Evolutionary conservation across 2,113 vertebrate species (phyloP).

Genomic region (Pungitius pungitius): DNA sequence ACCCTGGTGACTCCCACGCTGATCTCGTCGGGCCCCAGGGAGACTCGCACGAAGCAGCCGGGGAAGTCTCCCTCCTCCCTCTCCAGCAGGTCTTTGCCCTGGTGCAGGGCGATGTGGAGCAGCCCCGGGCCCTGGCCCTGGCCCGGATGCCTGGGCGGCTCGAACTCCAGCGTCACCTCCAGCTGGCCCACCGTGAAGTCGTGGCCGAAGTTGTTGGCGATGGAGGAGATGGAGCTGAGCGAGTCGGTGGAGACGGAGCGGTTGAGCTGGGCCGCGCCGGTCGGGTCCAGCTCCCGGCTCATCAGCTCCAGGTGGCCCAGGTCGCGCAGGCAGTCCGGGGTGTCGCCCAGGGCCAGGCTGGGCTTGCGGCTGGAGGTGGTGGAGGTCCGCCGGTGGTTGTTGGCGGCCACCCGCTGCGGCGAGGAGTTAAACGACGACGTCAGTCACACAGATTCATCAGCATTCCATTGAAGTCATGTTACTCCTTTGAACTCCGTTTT

Average conservation of each 20-base stretch:
- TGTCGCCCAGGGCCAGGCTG: conserved; percentile 87
- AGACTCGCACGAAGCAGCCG: conserved; percentile 93
- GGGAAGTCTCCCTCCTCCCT: conserved; percentile 91
- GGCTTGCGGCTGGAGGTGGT: conserved; percentile 79
- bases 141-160: conserved; percentile 65
- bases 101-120: conserved; percentile 88
- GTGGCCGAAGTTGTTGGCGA: conserved; percentile 95
- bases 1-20: conserved; percentile 92
- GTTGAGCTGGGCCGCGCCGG: conserved; percentile 77
- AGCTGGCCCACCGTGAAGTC: conserved; percentile 94
- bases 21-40: conserved; percentile 89
- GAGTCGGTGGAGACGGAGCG: conserved; percentile 93
- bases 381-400: conserved; percentile 75
- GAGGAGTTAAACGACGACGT: neutral
- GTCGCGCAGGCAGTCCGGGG: conserved; percentile 88
- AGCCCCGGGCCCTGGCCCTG: conserved; percentile 52
- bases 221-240: conserved; percentile 94
- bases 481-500: neutral
- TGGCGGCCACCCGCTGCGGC: conserved; percentile 80
- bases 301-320: conserved; percentile 95
- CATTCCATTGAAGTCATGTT: neutral
- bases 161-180: conserved; percentile 91
- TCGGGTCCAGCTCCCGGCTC: conserved; percentile 88
- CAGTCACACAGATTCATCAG: neutral
- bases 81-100: conserved; percentile 97